Base-by-base conservation (phyloP, 2,888 invertebrate species). In the Oxycera nigricornis region DNA sequence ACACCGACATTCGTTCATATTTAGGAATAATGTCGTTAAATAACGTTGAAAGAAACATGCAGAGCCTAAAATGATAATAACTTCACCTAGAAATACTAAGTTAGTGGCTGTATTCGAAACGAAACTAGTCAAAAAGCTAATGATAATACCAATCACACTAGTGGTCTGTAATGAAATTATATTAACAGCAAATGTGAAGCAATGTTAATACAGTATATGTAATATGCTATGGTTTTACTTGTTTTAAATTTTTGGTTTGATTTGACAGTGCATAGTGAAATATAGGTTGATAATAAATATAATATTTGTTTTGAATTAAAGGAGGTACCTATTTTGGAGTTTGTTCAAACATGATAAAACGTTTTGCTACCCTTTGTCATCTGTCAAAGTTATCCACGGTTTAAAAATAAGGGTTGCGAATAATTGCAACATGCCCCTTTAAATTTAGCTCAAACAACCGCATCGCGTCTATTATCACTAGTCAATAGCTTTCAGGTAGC, bases 31-130 rank as follows among this genome's bases (percentile, higher is more conserved):
- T 11, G 46, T 46, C 11, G 46, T 11, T 46, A 46, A 55, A 55
- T 39, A 4, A 24, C 41, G 65, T 41, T 39, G 59, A 31, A n/a
- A 2, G 39, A 59, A 57, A 72, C 59, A 30, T 55, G 26, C 55
- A 72, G 72, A 72, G 59, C 59, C 59, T 59, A 72, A 72, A 72
- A 55, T 17, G 59, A 72, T 59, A 72, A 72, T 72, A 72, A 72
- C 57, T 26, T 28, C 24, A 39, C 39, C 3, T 24, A 41, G 17
- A 35, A 72, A 41, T 50, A 50, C 30, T 59, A 57, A 59, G 0
- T 24, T 35, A 57, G 24, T 24, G 22, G 26, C 55, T 30, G 28
- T 24, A 67, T 20, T 24, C 30, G 57, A 30, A 70, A 3, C 6
- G 17, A 65, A 35, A 31, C 31, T 57, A 59, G 62, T 20, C n/a